Percentiles rank a stretch among this genome's conserved stretches.
phyloP scores from a whole-genome alignment of 2,888 invertebrate genomes.

The Notodonta dromedarius region DNA sequence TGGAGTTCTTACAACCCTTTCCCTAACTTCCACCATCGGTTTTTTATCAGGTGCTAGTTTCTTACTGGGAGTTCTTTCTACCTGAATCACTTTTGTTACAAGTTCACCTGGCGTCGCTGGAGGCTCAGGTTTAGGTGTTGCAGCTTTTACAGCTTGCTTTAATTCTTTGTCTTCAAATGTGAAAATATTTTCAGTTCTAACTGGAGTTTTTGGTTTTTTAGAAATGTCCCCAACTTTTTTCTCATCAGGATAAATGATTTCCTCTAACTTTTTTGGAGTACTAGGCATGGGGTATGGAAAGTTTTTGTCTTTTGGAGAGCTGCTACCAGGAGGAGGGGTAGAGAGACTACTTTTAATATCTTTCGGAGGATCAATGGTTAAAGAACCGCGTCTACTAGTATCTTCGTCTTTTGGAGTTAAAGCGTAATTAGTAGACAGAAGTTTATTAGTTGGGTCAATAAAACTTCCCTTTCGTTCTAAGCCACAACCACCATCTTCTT shows the following conservation, averaged over 20 bases:
- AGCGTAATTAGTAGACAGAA: conserved; percentile 72
- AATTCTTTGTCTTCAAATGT: conserved; percentile 64
- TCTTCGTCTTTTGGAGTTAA: conserved; percentile 74
- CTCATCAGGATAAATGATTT: conserved; percentile 67
- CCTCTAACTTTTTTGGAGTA: conserved; percentile 69
- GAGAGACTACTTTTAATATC: conserved; percentile 56
- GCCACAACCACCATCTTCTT: conserved; percentile 57
- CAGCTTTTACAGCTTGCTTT: conserved; percentile 47
- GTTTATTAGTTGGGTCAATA: conserved; percentile 77
- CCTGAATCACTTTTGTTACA: conserved; percentile 75
- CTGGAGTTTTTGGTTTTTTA: conserved; percentile 52
- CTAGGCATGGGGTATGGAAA: conserved; percentile 61
- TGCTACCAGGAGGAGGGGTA: conserved; percentile 55
- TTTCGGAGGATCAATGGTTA: conserved; percentile 60
- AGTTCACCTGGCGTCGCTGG: conserved; percentile 60
- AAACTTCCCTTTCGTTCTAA: conserved; percentile 78
- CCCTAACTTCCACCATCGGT: conserved; percentile 71
- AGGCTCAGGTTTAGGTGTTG: conserved; percentile 51
- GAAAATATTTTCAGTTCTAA: conserved; percentile 61
- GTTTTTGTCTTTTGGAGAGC: conserved; percentile 66
- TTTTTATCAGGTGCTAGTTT: conserved; percentile 67
- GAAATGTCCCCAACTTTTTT: conserved; percentile 46
- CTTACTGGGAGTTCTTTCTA: conserved; percentile 76
- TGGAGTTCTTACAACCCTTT: conserved; percentile 75
- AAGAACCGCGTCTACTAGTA: conserved; percentile 58